Base-by-base conservation (phyloP, 2,888 invertebrate genomes). In the Coecobrya sp. region DNA sequence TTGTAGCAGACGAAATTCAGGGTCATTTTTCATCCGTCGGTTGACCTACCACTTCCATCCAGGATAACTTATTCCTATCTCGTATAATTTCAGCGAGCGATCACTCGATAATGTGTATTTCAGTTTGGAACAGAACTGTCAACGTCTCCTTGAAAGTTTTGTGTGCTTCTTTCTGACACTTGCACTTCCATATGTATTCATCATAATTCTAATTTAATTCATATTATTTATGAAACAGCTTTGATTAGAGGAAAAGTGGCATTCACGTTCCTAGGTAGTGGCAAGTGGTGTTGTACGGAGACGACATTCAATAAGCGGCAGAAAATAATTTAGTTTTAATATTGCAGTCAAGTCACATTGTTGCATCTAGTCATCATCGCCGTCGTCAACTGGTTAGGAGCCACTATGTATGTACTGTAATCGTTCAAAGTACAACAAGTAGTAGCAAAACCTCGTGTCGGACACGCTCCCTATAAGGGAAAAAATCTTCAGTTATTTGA, bases 401-500 rank as follows among this genome's bases (percentile, higher is more conserved):
- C 79, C 52, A 16, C 73, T 27, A 10, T 65, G 13, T 13, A 19
- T 59, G 11, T 16, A 19, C 19, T 16, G 19, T 25, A 10, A 55
- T 55, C 62, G 13, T n/a, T 19, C 0, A 22, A 62, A 22, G 22
- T 36, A 81, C 19, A 30, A 59, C 79, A 81, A 81, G 55, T 81
- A 30, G 81, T n/a, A 59, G 27, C 5, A 81, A 49, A 49, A 25
- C 5, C 16, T 8, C 42, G 0, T 62, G 42, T 65, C 55, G 45
- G 25, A 84, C 36, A 42, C 30, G 27, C 70, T 86, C 73, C 49
- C 68, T 73, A 73, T n/a, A 59, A 52, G 55, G 55, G 70, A 73
- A 86, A 49, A 59, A 70, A 70, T 86, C 30, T 27, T 25, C 86
- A 42, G 62, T 86, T 49, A 86, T 86, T 86, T 86, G 73, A 86